Conservation (phyloP, 2,113 vertebrate species). For the Ramphastos sulfuratus region DNA sequence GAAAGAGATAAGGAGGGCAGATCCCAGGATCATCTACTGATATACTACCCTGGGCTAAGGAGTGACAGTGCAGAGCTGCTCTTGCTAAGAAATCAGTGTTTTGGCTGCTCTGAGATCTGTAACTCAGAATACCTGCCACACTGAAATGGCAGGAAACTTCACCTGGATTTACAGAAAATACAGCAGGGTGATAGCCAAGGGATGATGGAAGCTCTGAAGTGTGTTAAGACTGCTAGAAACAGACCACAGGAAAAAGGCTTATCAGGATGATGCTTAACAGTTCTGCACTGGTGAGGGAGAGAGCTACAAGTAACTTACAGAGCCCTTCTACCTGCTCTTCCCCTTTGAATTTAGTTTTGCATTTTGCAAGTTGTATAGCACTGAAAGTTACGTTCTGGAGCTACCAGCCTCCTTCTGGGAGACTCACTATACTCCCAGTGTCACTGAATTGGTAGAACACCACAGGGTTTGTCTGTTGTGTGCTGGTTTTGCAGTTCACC, state of each 20-base stretch:
- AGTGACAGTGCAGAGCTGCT: not conserved
- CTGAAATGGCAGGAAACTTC: not conserved
- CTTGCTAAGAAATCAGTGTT: not conserved
- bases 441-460: not conserved
- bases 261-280: not conserved
- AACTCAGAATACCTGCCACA: not conserved
- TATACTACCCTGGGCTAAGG: fast-evolving
- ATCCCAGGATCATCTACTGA: fast-evolving
- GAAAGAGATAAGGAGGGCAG: not conserved
- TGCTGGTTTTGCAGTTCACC: not conserved
- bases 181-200: not conserved
- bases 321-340: not conserved
- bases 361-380: not conserved
- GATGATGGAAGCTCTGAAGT: not conserved
- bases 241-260: not conserved
- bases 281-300: not conserved
- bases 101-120: not conserved
- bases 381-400: not conserved
- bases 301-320: not conserved
- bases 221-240: not conserved
- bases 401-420: not conserved
- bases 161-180: not conserved
- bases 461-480: not conserved
- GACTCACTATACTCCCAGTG: not conserved
- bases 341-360: not conserved